Percentiles rank a stretch among this genome's conserved stretches.
These are phyloP conservation scores for Helarctos malayanus DNA, from an alignment of 2,797 vertebrate genomes.

Conservation along the genomic window DNA sequence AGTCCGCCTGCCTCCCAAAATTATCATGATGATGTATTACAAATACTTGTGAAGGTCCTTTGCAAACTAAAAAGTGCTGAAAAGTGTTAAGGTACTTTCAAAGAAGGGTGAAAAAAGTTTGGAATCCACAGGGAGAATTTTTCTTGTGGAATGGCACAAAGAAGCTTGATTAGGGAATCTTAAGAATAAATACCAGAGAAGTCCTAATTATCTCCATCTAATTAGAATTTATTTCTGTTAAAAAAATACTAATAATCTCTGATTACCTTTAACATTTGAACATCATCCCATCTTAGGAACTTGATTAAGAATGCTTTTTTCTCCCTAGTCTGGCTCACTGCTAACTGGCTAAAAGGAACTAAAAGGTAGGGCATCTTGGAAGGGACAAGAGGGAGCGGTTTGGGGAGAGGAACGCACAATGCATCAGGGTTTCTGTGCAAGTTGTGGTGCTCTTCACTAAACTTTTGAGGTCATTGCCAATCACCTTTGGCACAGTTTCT, in stretches of 20 bases:
- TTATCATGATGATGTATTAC: conserved; percentile 29
- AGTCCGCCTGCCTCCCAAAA: conserved; percentile 48
- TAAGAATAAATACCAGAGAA: conserved; percentile 60
- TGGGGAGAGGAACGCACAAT: neutral
- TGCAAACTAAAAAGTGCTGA: neutral
- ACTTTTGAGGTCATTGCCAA: neutral
- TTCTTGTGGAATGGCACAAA: conserved; percentile 40
- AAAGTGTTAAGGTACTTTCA: conserved; percentile 50
- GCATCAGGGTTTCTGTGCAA: neutral
- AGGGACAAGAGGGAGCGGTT: neutral
- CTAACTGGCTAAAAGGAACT: conserved; percentile 61
- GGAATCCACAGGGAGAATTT: conserved; percentile 24
- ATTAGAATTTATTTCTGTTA: conserved; percentile 66
- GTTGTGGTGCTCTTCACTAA: conserved; percentile 17
- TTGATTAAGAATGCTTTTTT: conserved; percentile 64
- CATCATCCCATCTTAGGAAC: conserved; percentile 29
- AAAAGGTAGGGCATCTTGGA: neutral
- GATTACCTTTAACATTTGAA: conserved; percentile 72
- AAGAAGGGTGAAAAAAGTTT: conserved; percentile 45
- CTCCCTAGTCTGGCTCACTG: neutral
- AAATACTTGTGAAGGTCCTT: conserved; percentile 51
- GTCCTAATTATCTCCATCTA: conserved; percentile 53
- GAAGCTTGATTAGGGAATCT: conserved; percentile 49
- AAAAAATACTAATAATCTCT: conserved; percentile 60
- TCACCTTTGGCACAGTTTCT: conserved; percentile 60